Evolutionary conservation across 2,113 vertebrate genomes (phyloP).

Genomic region (Protobothrops mucrosquamatus): DNA sequence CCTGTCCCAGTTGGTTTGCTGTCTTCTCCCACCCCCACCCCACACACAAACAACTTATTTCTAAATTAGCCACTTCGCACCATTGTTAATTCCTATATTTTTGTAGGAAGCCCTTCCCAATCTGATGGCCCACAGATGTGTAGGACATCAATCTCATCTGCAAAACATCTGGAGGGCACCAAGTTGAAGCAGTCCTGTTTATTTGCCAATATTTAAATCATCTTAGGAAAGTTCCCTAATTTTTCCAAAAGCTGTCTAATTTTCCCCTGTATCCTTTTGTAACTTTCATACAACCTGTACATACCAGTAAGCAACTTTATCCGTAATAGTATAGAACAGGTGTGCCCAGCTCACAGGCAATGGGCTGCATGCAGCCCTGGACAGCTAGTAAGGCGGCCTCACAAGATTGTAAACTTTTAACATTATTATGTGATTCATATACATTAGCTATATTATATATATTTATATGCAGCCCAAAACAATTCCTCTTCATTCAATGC

Average conservation of each 20-base stretch:
- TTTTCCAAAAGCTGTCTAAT: not conserved
- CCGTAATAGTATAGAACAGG: not conserved
- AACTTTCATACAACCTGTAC: not conserved
- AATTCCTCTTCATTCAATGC: not conserved
- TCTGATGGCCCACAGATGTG: not conserved
- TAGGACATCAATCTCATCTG: not conserved
- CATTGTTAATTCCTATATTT: not conserved
- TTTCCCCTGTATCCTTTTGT: not conserved
- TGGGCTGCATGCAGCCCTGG: not conserved
- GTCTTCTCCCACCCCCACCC: not conserved
- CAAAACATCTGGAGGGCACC: not conserved
- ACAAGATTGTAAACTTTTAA: not conserved
- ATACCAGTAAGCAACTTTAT: not conserved
- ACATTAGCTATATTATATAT: not conserved
- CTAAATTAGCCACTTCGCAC: not conserved
- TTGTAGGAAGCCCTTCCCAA: not conserved
- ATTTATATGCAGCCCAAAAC: not conserved
- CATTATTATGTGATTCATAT: not conserved
- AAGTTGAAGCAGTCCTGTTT: not conserved
- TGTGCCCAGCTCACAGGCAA: not conserved
- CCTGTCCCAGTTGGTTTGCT: not conserved
- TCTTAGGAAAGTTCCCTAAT: not conserved
- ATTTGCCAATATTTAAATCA: not conserved
- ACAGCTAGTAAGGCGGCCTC: not conserved
- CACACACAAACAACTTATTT: not conserved